phyloP scores from a whole-genome alignment of 1,140 invertebrate species.

The Meloidogyne exigua region DNA sequence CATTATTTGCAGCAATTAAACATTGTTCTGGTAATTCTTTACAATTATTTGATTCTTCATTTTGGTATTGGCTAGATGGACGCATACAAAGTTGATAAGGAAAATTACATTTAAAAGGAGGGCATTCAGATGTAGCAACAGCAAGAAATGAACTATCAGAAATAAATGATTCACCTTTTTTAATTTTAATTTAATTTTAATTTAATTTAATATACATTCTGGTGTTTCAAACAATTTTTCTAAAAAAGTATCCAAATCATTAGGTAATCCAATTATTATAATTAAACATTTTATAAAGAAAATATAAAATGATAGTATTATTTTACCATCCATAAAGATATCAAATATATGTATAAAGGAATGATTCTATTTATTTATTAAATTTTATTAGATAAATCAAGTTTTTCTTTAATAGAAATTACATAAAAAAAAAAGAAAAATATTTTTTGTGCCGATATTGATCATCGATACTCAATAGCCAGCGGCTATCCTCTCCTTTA shows the following conservation, averaged over 20 bases:
- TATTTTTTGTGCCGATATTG: neutral
- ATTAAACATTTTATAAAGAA: neutral
- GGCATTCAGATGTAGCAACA: conserved; percentile 54
- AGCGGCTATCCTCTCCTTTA: neutral
- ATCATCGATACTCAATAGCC: neutral
- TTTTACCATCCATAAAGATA: no score
- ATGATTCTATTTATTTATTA: no score
- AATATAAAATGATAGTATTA: neutral
- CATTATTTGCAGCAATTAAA: conserved; percentile 62
- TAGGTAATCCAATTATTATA: conserved; percentile 46
- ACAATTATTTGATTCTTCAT: conserved; percentile 55
- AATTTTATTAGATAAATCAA: no score
- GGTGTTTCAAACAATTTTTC: conserved; percentile 57
- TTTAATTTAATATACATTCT: conserved; percentile 53
- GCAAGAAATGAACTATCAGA: conserved; percentile 46
- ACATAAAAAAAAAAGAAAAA: neutral
- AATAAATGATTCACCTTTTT: conserved; percentile 56
- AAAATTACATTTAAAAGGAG: conserved; percentile 57
- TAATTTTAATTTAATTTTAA: neutral
- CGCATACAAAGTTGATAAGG: conserved; percentile 59
- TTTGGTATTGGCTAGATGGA: conserved; percentile 41
- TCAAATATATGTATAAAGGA: no score
- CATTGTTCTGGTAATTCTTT: conserved; percentile 53
- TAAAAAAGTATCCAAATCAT: conserved; percentile 56
- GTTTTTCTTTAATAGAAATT: no score